Percentiles rank a stretch among this genome's conserved stretches.
phyloP scores from a whole-genome alignment of 2,797 vertebrate genomes.

The Naso thynnoides region DNA sequence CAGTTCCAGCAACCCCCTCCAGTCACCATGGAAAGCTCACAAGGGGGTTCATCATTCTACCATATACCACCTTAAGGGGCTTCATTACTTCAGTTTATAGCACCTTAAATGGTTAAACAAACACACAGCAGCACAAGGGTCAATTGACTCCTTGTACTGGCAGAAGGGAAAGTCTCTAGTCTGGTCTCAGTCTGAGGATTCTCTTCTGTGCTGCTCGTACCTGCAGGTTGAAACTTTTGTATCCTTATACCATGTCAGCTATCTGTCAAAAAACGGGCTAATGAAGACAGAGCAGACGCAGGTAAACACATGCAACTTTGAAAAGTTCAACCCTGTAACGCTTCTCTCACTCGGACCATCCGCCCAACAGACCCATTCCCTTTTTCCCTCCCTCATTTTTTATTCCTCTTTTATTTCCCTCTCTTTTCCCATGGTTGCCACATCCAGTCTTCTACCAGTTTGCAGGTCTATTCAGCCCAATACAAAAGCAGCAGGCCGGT shows the following conservation, averaged over 20 bases:
- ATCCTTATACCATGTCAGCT: slow-evolving; percentile 37
- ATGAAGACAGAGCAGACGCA: slow-evolving; percentile 57
- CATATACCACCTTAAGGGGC: slow-evolving; percentile 91
- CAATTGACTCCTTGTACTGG: slow-evolving; percentile 90
- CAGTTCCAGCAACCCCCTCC: slow-evolving; percentile 76
- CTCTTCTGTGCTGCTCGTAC: slow-evolving; percentile 16
- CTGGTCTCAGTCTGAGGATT: not conserved
- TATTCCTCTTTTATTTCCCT: slow-evolving; percentile 81
- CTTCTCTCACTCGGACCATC: slow-evolving; percentile 68
- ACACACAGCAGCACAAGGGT: slow-evolving; percentile 89
- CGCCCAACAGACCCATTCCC: slow-evolving; percentile 63
- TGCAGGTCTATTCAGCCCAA: slow-evolving; percentile 94
- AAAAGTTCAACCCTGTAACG: slow-evolving; percentile 71
- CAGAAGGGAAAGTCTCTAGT: slow-evolving; percentile 22
- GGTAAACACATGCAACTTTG: slow-evolving; percentile 72
- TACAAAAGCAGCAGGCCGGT: slow-evolving; percentile 96
- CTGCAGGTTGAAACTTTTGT: slow-evolving; percentile 46
- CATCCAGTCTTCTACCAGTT: slow-evolving; percentile 79
- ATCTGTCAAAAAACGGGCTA: slow-evolving; percentile 53
- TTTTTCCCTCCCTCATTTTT: slow-evolving; percentile 75
- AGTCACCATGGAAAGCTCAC: slow-evolving; percentile 51
- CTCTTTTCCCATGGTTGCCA: slow-evolving; percentile 81
- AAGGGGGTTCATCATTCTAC: slow-evolving; percentile 92
- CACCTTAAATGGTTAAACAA: slow-evolving; percentile 93
- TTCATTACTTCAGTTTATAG: slow-evolving; percentile 91